Evolutionary conservation across 2,113 vertebrate species (phyloP).

Genomic region (Rhea americana): DNA sequence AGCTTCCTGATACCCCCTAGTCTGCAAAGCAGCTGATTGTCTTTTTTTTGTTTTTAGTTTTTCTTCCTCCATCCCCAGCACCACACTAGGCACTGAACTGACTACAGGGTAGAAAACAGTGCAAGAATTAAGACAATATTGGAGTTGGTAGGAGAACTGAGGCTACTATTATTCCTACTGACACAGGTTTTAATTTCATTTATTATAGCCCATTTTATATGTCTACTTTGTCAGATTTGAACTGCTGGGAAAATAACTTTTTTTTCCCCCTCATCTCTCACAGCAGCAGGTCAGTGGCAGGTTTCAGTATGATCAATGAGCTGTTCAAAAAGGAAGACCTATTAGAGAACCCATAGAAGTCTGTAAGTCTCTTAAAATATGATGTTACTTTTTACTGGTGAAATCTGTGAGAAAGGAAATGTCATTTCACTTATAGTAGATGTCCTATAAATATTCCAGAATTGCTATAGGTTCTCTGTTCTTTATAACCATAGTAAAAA

Average conservation of each 20-base stretch:
- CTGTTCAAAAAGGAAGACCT: background rate
- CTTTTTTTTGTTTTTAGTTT: background rate
- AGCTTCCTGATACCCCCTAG: background rate
- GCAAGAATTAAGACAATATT: background rate
- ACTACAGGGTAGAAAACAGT: background rate
- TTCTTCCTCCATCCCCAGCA: background rate
- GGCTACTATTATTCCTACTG: background rate
- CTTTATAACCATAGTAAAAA: background rate
- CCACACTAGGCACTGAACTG: background rate
- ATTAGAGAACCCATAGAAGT: background rate
- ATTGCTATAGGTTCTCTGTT: background rate
- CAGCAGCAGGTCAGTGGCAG: background rate
- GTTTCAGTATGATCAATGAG: background rate
- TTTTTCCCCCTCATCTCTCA: background rate
- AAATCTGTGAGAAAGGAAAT: background rate
- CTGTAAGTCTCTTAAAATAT: background rate
- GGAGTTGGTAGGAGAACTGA: background rate
- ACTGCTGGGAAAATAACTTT: background rate
- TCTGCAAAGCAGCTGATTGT: background rate
- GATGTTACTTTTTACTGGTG: background rate
- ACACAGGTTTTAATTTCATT: background rate
- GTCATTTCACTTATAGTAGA: fast-evolving
- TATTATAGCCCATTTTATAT: background rate
- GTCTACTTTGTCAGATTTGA: background rate
- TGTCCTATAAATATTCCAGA: background rate